These are phyloP conservation scores for Palythoa caribaeorum DNA, from an alignment of 92 coral and sea anemone species.

Conservation along the genomic window DNA sequence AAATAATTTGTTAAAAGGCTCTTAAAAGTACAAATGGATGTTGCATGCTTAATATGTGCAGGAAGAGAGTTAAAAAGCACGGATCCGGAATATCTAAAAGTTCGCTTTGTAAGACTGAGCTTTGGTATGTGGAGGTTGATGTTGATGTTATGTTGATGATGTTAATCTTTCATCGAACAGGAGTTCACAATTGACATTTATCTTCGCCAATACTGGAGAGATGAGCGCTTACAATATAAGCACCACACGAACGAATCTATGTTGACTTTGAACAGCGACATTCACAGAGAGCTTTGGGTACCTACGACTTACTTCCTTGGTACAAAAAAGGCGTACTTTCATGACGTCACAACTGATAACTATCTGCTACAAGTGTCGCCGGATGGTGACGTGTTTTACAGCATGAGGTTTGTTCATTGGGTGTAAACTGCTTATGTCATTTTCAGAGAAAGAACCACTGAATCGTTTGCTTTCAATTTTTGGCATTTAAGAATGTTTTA, in stretches of 20 bases:
- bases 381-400: constrained; percentile 88
- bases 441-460: too few species aligned
- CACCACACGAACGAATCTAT: constrained; percentile 63
- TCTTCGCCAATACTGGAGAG: constrained; percentile 97
- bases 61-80: too few species aligned
- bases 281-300: constrained; percentile 93
- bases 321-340: constrained; percentile 93
- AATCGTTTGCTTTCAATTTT: too few species aligned
- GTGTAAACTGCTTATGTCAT: too few species aligned
- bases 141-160: neutral
- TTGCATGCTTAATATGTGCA: too few species aligned
- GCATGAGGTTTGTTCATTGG: constrained; percentile 75
- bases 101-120: too few species aligned
- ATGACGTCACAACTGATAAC: constrained; percentile 97
- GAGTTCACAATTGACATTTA: constrained; percentile 95
- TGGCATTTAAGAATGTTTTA: too few species aligned
- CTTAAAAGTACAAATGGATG: too few species aligned
- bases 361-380: constrained; percentile 91
- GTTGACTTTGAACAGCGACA: constrained; percentile 88
- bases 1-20: too few species aligned
- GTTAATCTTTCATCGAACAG: constrained; percentile 47
- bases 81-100: too few species aligned
- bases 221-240: constrained; percentile 80
- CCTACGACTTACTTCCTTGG: constrained; percentile 95
- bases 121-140: too few species aligned